These are phyloP conservation scores for Hapalemur alaotrensis DNA, from an alignment of 2,797 vertebrate species.

Conservation along the genomic window DNA sequence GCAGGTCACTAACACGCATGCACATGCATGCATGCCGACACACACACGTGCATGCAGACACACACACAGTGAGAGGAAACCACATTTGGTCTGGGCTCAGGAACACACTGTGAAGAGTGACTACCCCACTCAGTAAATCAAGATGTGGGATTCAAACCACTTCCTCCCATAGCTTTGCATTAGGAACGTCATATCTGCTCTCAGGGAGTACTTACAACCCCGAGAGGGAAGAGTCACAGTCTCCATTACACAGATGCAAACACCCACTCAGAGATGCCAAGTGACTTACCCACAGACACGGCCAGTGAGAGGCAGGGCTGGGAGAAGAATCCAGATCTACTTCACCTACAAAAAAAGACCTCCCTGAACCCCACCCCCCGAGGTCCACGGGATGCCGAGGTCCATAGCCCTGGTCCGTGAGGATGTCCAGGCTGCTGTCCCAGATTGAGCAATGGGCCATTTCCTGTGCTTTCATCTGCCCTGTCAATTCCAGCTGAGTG, in stretches of 20 bases:
- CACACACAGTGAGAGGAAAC: not conserved
- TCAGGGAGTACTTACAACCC: not conserved
- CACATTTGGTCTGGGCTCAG: not conserved
- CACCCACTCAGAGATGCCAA: not conserved
- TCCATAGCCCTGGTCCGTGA: not conserved
- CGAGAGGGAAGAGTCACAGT: accelerated
- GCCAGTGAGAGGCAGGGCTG: not conserved
- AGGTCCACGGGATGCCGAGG: not conserved
- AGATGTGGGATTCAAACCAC: constrained; percentile 67
- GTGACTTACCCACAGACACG: not conserved
- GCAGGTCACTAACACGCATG: accelerated
- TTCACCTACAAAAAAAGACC: not conserved
- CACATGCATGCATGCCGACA: no score
- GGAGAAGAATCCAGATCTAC: not conserved
- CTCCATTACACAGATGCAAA: accelerated
- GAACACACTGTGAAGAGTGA: constrained; percentile 28
- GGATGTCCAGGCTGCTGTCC: not conserved
- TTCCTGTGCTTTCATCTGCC: constrained; percentile 49
- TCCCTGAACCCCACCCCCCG: no score
- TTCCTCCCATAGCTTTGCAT: constrained; percentile 4
- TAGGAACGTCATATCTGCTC: not conserved
- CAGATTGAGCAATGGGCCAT: not conserved
- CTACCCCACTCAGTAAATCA: constrained; percentile 46
- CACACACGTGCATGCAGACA: no score
- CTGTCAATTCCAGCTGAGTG: constrained; percentile 8